These are phyloP conservation scores for Colinus virginianus DNA, from an alignment of 2,113 vertebrate species.

Conservation along the genomic window DNA sequence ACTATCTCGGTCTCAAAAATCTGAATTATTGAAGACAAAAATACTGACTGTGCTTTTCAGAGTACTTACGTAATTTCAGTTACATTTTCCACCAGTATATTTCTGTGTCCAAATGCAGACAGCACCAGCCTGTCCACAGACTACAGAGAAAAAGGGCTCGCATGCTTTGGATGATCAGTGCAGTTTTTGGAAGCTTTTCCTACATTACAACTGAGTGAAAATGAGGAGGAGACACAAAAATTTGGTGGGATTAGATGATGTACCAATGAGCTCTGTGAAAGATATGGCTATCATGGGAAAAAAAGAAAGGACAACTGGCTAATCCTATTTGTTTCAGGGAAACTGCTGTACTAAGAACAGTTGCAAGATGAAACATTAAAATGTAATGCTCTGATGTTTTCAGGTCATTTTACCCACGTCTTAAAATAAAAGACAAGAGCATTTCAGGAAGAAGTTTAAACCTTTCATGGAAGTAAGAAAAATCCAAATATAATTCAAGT, in stretches of 20 bases:
- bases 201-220: constrained; percentile 10
- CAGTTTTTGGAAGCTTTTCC: constrained; percentile 18
- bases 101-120: not conserved
- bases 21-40: not conserved
- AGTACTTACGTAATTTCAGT: not conserved
- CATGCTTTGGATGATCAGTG: constrained; percentile 6
- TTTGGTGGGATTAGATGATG: not conserved
- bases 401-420: not conserved
- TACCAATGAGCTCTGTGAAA: constrained; percentile 10
- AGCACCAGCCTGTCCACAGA: not conserved
- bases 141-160: not conserved
- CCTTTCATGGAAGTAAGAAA: not conserved
- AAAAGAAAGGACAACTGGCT: not conserved
- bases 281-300: not conserved
- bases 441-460: not conserved
- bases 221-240: not conserved
- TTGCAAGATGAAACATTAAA: not conserved
- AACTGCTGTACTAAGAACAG: not conserved
- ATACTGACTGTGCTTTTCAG: not conserved
- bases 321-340: not conserved
- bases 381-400: not conserved
- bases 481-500: not conserved
- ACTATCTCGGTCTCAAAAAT: not conserved
- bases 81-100: not conserved
- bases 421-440: not conserved